Conservation (phyloP, 2,888 invertebrate species). For the Dione vanillae region DNA sequence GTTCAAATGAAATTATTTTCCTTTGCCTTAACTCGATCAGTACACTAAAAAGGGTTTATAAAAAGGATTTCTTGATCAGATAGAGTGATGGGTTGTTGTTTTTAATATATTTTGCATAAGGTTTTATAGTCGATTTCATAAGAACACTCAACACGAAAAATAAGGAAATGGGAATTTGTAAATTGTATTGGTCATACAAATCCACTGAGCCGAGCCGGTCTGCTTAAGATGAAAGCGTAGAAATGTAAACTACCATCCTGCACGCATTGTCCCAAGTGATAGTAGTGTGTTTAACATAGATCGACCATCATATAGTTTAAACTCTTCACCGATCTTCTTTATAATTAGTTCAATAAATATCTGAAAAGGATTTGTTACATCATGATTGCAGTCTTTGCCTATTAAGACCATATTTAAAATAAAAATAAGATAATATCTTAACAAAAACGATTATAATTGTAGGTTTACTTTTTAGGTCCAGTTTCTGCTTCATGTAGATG, state of each 20-base stretch:
- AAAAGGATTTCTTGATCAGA: too few relatives aligned
- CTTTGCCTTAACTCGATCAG: neutral
- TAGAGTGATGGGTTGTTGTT: too few relatives aligned
- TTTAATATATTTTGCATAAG: too few relatives aligned
- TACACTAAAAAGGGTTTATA: too few relatives aligned
- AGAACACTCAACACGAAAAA: too few relatives aligned
- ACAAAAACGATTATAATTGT: neutral
- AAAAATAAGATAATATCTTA: neutral
- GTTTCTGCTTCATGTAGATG: neutral
- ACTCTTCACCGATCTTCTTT: neutral
- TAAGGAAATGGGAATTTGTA: neutral
- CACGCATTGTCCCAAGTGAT: conserved; percentile 23
- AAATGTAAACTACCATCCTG: conserved; percentile 11
- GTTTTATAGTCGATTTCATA: too few relatives aligned
- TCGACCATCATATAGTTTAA: neutral
- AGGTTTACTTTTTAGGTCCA: neutral
- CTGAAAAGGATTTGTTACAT: neutral
- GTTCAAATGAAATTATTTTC: neutral
- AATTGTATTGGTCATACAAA: conserved; percentile 6
- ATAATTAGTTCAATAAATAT: neutral
- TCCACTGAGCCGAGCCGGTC: conserved; percentile 10
- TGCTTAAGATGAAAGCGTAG: conserved; percentile 15
- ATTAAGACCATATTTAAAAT: neutral
- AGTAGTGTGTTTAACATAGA: conserved; percentile 4
- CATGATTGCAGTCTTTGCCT: too few relatives aligned